Base-by-base conservation (phyloP, 1,140 invertebrate genomes). In the Drosophila suzukii region DNA sequence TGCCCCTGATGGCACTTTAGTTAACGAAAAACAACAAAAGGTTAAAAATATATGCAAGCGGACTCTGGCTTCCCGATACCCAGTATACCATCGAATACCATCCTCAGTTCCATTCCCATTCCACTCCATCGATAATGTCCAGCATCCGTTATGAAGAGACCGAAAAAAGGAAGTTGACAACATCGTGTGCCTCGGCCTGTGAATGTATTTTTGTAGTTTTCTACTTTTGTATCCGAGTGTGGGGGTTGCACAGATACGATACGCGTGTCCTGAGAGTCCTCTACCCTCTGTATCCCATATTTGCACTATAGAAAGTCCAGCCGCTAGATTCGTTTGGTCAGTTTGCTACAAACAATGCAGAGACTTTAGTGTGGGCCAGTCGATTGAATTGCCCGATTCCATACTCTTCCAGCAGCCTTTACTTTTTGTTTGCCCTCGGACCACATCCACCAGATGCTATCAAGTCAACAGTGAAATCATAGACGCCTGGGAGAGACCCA, bases 1-100 rank as follows among this genome's bases (percentile, higher is more conserved):
- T 90, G 85, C 86, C 72, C 86, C 82, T 90, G 86, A 90, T 90
- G 85, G 86, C 88, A 90, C 85, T 90, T 90, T 90, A 90, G 85
- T 90, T 74, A 86, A 81, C 74, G 81, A 84, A 88, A 85, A 89
- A 89, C 75, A 88, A 88, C 83, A 88, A 88, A 89, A 72, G 76
- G 83, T 85, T 85, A 85, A 88, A 85, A 85, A 85, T 85, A 85
- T 85, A 85, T 85, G 81, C 81, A 81, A 81, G 81, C 61, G 67
- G 83, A 41, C 41, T 38, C 49, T 20, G 39, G 63, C 32, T 62
- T 32, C 60, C 60, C 60, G 32, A 59, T 59, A 30, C 47, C 10
- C 44, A 34, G 32, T 13, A 47, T 27, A 11, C 46, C 20, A 49
- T 24, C 24, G 12, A 49, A 27, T 30, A n/a, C 24, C 47, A 49